These are phyloP conservation scores for Bedellia somnulentella DNA, from an alignment of 2,888 invertebrate genomes.

Conservation along the genomic window DNA sequence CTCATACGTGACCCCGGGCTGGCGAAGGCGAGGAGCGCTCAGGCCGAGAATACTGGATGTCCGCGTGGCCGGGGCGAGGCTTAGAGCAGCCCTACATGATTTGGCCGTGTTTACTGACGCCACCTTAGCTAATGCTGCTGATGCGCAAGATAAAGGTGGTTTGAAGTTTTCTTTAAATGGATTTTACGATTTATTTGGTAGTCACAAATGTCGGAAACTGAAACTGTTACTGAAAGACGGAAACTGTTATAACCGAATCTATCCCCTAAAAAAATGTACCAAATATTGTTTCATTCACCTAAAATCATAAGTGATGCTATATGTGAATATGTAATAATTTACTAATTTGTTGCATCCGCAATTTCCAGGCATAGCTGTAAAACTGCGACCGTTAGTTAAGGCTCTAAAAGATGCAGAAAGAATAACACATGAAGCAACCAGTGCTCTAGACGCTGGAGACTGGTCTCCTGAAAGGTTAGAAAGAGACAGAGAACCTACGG, in stretches of 20 bases:
- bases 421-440: constrained; percentile 76
- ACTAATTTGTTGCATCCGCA: too few species aligned
- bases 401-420: constrained; percentile 79
- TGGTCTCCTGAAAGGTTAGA: constrained; percentile 75
- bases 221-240: too few species aligned
- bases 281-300: too few species aligned
- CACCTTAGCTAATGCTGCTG: constrained; percentile 81
- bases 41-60: constrained; percentile 81
- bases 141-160: constrained; percentile 75
- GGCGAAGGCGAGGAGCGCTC: constrained; percentile 80
- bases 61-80: constrained; percentile 74
- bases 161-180: background rate
- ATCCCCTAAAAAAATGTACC: too few species aligned
- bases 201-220: too few species aligned
- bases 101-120: constrained; percentile 88
- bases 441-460: constrained; percentile 72
- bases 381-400: constrained; percentile 76
- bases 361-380: constrained; percentile 63
- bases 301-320: too few species aligned
- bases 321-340: too few species aligned
- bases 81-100: constrained; percentile 82
- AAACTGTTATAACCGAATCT: too few species aligned
- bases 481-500: constrained; percentile 49
- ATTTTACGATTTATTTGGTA: too few species aligned
- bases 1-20: constrained; percentile 77